Conservation (phyloP, 2,797 vertebrate genomes). For the Macropus fuliginosus region DNA sequence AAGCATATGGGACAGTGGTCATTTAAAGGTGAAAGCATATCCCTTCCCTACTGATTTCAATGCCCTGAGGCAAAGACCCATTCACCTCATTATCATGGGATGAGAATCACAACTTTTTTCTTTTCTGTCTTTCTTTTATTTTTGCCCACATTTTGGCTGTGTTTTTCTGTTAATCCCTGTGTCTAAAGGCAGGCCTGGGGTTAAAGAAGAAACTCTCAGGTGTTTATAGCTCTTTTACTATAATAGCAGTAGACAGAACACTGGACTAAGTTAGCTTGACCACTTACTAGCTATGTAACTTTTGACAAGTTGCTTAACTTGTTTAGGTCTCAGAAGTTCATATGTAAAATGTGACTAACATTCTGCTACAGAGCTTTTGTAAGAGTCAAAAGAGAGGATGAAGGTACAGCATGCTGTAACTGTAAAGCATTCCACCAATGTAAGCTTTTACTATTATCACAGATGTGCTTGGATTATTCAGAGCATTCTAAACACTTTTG, state of each 20-base stretch:
- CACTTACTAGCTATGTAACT: neutral
- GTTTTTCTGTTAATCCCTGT: neutral
- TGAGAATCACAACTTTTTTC: neutral
- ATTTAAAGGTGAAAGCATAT: neutral
- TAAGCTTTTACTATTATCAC: neutral
- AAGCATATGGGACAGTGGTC: neutral
- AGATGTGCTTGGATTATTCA: neutral
- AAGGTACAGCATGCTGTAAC: neutral
- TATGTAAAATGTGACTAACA: neutral
- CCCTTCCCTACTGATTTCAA: neutral
- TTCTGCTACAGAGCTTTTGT: neutral
- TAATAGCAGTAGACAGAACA: neutral
- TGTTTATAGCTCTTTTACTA: neutral
- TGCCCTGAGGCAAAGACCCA: neutral
- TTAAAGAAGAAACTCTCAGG: neutral
- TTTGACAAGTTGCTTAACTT: neutral
- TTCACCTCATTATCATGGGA: neutral
- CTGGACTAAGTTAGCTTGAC: neutral
- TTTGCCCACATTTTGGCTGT: neutral
- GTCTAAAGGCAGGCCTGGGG: neutral
- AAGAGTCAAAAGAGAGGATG: neutral
- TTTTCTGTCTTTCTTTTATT: neutral
- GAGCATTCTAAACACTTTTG: neutral
- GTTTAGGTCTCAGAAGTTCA: neutral
- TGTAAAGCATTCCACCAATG: neutral